Evolutionary conservation across 2,888 invertebrate species (phyloP).

Genomic region (Drosophila acutilabella): DNA sequence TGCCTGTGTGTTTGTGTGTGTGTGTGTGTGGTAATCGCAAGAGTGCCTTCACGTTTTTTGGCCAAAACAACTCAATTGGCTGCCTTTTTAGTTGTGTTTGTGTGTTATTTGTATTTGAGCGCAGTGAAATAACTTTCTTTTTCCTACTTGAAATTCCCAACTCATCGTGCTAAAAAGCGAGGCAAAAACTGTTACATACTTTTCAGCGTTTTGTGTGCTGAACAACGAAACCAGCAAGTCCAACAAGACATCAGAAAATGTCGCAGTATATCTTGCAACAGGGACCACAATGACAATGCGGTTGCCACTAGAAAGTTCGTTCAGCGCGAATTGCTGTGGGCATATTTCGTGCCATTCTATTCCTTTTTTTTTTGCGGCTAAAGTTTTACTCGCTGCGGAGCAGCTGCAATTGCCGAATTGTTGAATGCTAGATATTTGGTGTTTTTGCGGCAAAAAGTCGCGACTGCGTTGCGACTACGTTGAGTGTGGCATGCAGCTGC

Average conservation of each 20-base stretch:
- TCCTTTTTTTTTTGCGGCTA: constrained; percentile 4
- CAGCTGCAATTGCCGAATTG: constrained; percentile 34
- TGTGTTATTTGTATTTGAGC: constrained; percentile 25
- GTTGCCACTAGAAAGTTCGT: constrained; percentile 48
- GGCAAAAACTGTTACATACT: constrained; percentile 46
- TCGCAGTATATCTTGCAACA: constrained; percentile 35
- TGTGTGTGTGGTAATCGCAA: constrained; percentile 1
- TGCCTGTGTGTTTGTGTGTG: neutral
- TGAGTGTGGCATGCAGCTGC: constrained; percentile 64
- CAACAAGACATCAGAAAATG: constrained; percentile 40
- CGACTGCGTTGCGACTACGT: constrained; percentile 34
- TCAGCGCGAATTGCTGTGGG: constrained; percentile 37
- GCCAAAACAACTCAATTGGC: constrained; percentile 52
- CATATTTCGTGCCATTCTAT: neutral
- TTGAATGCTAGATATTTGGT: constrained; percentile 11
- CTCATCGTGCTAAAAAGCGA: constrained; percentile 34
- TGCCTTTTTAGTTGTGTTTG: constrained; percentile 13
- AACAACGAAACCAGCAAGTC: constrained; percentile 40
- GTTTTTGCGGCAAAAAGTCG: constrained; percentile 40
- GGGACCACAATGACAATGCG: constrained; percentile 19
- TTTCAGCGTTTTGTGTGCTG: constrained; percentile 39
- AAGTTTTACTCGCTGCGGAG: constrained; percentile 9
- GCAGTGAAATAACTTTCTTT: constrained; percentile 30
- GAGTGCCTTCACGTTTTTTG: constrained; percentile 18
- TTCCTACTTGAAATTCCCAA: constrained; percentile 53